phyloP scores from a whole-genome alignment of 2,888 invertebrate species.

The Melieria crassipennis region DNA sequence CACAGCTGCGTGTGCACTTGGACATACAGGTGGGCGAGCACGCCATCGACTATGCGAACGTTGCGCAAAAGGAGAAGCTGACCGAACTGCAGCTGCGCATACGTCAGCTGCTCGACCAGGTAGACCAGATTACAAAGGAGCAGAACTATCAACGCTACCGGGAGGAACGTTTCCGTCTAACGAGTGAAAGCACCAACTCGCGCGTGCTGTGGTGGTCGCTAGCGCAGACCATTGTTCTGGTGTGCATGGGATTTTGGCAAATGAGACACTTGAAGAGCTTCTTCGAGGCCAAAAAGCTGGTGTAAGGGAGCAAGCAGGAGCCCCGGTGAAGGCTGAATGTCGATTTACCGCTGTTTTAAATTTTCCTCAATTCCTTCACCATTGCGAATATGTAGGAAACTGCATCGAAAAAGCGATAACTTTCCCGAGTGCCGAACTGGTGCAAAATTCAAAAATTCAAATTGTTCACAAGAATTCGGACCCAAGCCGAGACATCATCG shows the following conservation, averaged over 20 bases:
- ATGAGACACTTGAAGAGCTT: constrained; percentile 99
- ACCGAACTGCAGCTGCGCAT: constrained; percentile 94
- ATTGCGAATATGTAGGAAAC: no score
- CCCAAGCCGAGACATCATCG: no score
- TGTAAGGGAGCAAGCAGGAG: constrained; percentile 68
- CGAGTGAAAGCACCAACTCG: constrained; percentile 97
- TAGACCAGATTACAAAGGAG: constrained; percentile 99
- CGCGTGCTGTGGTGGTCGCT: constrained; percentile 97
- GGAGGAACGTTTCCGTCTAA: constrained; percentile 96
- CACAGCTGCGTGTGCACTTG: constrained; percentile 92
- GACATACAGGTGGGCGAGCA: constrained; percentile 99
- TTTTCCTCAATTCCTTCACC: no score
- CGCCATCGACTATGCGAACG: constrained; percentile 96
- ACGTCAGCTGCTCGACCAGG: constrained; percentile 94
- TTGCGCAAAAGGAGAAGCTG: constrained; percentile 97
- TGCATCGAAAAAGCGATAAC: no score
- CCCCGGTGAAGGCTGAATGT: no score
- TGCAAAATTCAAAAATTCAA: no score
- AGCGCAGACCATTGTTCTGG: constrained; percentile 87
- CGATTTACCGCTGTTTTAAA: no score
- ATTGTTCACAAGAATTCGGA: no score
- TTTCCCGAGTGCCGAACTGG: no score
- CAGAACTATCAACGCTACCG: constrained; percentile 99
- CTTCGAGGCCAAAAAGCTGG: constrained; percentile 99
- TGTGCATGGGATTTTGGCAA: constrained; percentile 98